Evolutionary conservation across 2,888 invertebrate genomes (phyloP).

Genomic region (Latheticus oryzae): DNA sequence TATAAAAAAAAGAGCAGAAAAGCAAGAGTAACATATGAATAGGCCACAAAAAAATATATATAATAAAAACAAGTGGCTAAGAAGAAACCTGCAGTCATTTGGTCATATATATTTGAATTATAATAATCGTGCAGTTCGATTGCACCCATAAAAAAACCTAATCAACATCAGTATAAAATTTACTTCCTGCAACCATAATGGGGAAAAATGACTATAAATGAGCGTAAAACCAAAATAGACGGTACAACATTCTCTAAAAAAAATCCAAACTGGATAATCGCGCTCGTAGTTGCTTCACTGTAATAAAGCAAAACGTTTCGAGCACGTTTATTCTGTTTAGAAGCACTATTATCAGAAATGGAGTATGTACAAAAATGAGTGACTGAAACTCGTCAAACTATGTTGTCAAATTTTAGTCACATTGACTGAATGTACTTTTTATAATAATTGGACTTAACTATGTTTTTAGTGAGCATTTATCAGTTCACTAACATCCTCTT

Average conservation of each 20-base stretch:
- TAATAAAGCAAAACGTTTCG: background rate
- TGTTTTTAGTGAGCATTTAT: constrained; percentile 59
- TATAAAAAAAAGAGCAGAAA: constrained; percentile 40
- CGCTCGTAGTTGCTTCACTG: background rate
- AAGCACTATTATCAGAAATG: constrained; percentile 35
- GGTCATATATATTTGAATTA: constrained; percentile 21
- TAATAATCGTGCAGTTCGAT: constrained; percentile 61
- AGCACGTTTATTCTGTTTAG: background rate
- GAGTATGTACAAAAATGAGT: constrained; percentile 37
- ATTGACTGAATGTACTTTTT: constrained; percentile 46
- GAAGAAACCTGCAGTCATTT: constrained; percentile 34
- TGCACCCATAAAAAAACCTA: constrained; percentile 57
- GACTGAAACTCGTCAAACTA: constrained; percentile 32
- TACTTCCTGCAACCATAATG: constrained; percentile 17
- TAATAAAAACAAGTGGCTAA: constrained; percentile 40
- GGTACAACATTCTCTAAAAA: constrained; percentile 27
- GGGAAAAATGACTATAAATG: constrained; percentile 22
- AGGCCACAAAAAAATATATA: constrained; percentile 38
- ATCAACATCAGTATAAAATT: constrained; percentile 43
- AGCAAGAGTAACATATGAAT: constrained; percentile 37
- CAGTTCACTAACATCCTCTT: constrained; percentile 58
- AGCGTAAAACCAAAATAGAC: constrained; percentile 11
- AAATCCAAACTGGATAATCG: too few species aligned
- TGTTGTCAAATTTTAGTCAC: constrained; percentile 43
- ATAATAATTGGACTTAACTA: constrained; percentile 54